Base-by-base conservation (phyloP, 2,797 vertebrate species). In the Hirundo rustica region DNA sequence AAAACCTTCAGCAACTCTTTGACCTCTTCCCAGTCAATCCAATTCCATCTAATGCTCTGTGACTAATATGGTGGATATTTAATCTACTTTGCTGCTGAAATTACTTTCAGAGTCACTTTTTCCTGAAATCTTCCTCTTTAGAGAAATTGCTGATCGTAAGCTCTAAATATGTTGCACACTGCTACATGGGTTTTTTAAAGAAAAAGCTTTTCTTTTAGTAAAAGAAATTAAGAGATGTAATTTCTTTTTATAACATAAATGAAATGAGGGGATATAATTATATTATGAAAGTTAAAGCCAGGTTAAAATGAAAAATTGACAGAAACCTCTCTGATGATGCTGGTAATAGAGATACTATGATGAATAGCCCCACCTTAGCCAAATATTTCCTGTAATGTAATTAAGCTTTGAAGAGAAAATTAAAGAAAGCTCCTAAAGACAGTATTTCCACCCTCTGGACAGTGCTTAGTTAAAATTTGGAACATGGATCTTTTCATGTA, bases 51-150 rank as follows among this genome's bases (percentile, higher is more conserved):
- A 98, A 98, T 98, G 97, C 98, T 97, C 96, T 98, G 97, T 98
- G 98, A 98, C 98, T 98, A 98, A 98, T 97, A 97, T 97, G 96
- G 96, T 95, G 95, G 98, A 96, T 98, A 98, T 98, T 98, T 98
- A 98, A 98, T 98, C 97, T 97, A 98, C 97, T 98, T 97, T 97
- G 95, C 97, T 95, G 94, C 96, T 97, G 97, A 98, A 97, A 98
- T 98, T 96, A 97, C 97, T 98, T 97, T 97, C 95, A 95, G 96
- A 97, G 91, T 88, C 96, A 96, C 88, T 96, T 96, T 97, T 95
- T 79, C 20, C 47, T 89, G 91, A 97, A 98, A 98, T 97, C 95
- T 97, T 97, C 93, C 92, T 96, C 94, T 95, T 92, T 96, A 96
- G 95, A 97, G 95, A 97, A 98, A 97, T 95, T 97, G 97, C 97